Percentiles rank a stretch among this genome's conserved stretches.
These are phyloP conservation scores for Parnassius glacialis DNA, from an alignment of 2,888 invertebrate genomes.

Conservation along the genomic window DNA sequence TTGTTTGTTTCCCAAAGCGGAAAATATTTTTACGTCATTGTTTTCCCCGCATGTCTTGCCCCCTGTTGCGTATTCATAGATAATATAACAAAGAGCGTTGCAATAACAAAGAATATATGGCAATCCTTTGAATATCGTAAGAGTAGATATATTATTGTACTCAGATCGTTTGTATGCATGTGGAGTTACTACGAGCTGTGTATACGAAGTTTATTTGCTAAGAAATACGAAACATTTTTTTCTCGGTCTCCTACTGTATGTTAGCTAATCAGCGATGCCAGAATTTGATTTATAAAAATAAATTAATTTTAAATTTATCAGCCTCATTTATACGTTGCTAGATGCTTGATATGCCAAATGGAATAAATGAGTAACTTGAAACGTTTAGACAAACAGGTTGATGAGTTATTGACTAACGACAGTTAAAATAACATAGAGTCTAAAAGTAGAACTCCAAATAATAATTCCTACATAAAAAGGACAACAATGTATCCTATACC, in stretches of 20 bases:
- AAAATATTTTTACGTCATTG: conserved; percentile 23
- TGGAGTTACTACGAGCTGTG: conserved; percentile 19
- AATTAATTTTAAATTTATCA: too few species aligned
- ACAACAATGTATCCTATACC: too few species aligned
- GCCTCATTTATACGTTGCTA: not conserved
- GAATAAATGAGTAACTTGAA: too few species aligned
- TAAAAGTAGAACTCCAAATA: too few species aligned
- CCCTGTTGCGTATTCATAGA: conserved; percentile 37
- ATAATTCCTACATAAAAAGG: too few species aligned
- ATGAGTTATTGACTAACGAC: too few species aligned
- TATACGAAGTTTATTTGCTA: not conserved
- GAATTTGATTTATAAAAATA: too few species aligned
- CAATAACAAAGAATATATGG: conserved; percentile 58
- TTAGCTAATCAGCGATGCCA: not conserved
- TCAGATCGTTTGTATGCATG: conserved; percentile 39
- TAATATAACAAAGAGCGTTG: conserved; percentile 32
- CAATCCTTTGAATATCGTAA: conserved; percentile 51
- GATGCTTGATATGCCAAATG: not conserved
- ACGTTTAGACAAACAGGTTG: too few species aligned
- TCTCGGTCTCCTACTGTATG: not conserved
- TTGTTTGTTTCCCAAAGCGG: conserved; percentile 21
- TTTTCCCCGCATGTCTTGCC: conserved; percentile 37
- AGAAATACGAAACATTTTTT: not conserved
- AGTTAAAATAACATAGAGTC: too few species aligned
- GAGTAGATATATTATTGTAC: conserved; percentile 57